Evolutionary conservation across 2,888 invertebrate genomes (phyloP).

Genomic region (Ormyrus thymus): DNA sequence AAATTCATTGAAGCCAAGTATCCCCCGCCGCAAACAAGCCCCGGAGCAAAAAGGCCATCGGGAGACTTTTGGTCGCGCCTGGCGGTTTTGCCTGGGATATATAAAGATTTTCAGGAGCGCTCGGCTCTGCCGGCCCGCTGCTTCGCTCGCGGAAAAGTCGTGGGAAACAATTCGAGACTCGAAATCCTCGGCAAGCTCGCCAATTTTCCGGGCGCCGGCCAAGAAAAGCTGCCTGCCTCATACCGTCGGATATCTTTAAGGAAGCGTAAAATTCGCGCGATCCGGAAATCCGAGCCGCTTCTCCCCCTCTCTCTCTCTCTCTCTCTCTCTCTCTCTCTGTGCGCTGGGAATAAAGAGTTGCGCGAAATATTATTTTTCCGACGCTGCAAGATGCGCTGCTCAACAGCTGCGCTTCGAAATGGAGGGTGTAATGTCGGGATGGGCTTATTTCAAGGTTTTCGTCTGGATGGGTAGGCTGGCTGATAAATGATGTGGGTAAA

Average conservation of each 20-base stretch:
- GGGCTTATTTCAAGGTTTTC: no score
- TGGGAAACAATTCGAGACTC: constrained; percentile 39
- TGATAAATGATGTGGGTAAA: no score
- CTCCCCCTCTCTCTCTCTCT: background rate
- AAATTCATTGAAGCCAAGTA: no score
- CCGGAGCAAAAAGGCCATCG: no score
- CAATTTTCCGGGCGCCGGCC: constrained; percentile 37
- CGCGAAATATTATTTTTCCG: no score
- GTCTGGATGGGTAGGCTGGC: no score
- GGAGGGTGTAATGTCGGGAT: no score
- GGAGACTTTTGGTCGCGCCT: no score
- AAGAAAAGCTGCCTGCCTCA: background rate
- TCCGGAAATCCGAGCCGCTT: constrained; percentile 8
- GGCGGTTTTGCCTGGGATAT: background rate
- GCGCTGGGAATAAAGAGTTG: background rate
- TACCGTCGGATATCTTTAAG: constrained; percentile 12
- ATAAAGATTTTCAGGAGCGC: constrained; percentile 28
- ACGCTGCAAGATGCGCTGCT: no score
- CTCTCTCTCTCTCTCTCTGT: no score
- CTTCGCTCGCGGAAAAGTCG: constrained; percentile 8
- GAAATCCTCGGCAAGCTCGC: constrained; percentile 41
- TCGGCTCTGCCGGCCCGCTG: background rate
- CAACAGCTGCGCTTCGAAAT: no score
- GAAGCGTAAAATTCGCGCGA: constrained; percentile 26
- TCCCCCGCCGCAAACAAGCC: no score